Conservation (phyloP, 2,797 vertebrate species). For the Xerus rutilus region DNA sequence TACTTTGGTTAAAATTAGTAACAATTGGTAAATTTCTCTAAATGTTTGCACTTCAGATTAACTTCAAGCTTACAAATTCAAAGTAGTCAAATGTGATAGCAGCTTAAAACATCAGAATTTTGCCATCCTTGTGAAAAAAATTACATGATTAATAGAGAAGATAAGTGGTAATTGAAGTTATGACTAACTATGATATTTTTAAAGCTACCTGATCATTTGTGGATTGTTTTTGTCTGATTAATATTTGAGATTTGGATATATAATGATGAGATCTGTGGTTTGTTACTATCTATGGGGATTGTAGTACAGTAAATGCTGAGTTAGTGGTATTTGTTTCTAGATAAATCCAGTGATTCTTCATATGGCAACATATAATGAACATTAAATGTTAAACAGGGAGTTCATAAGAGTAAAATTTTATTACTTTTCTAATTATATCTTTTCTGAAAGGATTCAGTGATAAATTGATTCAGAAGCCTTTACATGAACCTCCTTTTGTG, state of each 20-base stretch:
- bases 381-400: constrained; percentile 7
- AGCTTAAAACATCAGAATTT: constrained; percentile 18
- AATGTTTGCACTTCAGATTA: constrained; percentile 56
- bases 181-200: not conserved
- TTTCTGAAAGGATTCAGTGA: not conserved
- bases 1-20: constrained; percentile 60
- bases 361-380: not conserved
- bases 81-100: constrained; percentile 32
- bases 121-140: not conserved
- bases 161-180: not conserved
- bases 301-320: not conserved
- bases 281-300: not conserved
- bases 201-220: constrained; percentile 22
- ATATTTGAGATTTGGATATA: constrained; percentile 39
- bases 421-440: not conserved
- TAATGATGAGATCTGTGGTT: not conserved
- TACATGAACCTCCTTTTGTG: not conserved
- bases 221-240: not conserved
- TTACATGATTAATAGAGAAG: not conserved
- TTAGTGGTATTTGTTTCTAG: not conserved
- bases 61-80: constrained; percentile 34
- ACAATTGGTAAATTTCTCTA: not conserved
- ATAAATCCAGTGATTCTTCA: constrained; percentile 2
- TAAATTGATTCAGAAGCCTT: not conserved
- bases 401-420: constrained; percentile 1